Evolutionary conservation across 2,113 vertebrate genomes (phyloP).

Genomic region (Donacobius atricapilla): DNA sequence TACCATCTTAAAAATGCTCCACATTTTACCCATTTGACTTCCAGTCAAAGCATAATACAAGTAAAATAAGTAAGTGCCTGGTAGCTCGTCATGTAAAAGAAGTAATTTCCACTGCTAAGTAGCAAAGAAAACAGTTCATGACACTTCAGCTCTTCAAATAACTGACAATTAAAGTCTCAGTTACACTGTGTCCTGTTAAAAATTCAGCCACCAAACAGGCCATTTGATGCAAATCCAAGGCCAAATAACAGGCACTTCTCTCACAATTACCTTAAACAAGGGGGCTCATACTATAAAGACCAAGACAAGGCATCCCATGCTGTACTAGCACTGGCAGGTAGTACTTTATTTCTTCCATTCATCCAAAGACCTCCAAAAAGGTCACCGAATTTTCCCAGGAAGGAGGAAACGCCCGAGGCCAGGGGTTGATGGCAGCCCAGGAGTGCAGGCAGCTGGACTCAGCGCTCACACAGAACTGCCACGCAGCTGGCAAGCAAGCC

Average conservation of each 20-base stretch:
- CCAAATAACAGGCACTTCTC: neutral
- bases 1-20: neutral
- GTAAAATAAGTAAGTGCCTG: neutral
- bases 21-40: neutral
- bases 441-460: neutral
- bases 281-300: neutral
- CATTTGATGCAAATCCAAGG: neutral
- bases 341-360: neutral
- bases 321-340: neutral
- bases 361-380: neutral
- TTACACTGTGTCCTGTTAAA: neutral
- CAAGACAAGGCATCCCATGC: neutral
- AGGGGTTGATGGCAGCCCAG: accelerated
- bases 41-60: neutral
- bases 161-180: neutral
- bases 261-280: neutral
- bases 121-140: neutral
- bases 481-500: neutral
- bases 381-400: neutral
- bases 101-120: neutral
- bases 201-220: neutral
- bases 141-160: neutral
- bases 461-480: neutral
- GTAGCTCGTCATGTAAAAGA: neutral
- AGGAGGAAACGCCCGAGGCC: neutral